phyloP scores from a whole-genome alignment of 2,797 vertebrate species.

The Acrossocheilus fasciatus region DNA sequence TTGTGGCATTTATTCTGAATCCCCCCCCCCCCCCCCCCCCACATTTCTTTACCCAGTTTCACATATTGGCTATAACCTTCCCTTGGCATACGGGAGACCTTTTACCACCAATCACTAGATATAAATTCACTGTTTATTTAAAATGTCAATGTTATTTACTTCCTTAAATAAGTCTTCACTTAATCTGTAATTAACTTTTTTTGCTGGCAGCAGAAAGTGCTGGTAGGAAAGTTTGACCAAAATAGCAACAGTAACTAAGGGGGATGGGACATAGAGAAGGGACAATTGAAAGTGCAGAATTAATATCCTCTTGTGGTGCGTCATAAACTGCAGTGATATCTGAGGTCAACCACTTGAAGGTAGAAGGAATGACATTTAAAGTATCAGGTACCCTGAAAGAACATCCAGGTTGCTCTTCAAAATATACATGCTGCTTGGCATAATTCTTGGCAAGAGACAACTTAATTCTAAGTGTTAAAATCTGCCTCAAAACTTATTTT shows the following conservation, averaged over 20 bases:
- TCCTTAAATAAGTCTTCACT: slow-evolving; percentile 2
- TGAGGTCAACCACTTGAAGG: background rate
- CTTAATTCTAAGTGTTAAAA: background rate
- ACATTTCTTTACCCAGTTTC: background rate
- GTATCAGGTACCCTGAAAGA: background rate
- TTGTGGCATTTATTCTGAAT: background rate
- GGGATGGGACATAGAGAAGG: background rate
- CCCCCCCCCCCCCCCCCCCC: too few relatives aligned
- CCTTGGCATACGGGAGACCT: background rate
- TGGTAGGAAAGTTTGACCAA: background rate
- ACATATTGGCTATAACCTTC: background rate
- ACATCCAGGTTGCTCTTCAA: background rate
- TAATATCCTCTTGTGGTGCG: background rate
- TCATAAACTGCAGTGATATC: background rate
- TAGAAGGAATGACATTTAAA: background rate
- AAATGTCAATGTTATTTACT: slow-evolving; percentile 22
- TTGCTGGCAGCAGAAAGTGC: slow-evolving; percentile 10
- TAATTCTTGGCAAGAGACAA: background rate
- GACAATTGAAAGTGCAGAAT: background rate
- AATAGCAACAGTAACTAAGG: background rate
- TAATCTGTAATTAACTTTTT: slow-evolving; percentile 14
- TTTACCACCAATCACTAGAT: background rate
- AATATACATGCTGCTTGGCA: background rate
- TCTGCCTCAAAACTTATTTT: background rate
- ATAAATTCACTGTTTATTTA: slow-evolving; percentile 17